A percentile compares a stretch with the other conserved stretches of the same genome.
These are phyloP conservation scores for Periparus ater DNA, from an alignment of 2,797 vertebrate species.

Conservation along the genomic window DNA sequence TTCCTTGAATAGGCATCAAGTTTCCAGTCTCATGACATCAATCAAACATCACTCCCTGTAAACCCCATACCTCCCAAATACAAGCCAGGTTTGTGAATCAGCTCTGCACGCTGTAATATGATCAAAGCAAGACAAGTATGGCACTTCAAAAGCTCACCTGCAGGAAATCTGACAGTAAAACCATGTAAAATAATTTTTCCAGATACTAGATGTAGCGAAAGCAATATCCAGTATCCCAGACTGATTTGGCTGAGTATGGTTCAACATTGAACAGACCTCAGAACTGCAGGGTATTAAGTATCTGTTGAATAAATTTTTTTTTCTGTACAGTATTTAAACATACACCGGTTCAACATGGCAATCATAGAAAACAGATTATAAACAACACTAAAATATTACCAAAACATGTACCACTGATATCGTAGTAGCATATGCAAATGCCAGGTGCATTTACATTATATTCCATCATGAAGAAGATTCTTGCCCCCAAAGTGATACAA, in stretches of 20 bases:
- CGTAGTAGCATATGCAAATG: background rate
- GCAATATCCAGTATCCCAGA: background rate
- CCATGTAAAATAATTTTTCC: background rate
- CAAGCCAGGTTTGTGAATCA: constrained; percentile 6
- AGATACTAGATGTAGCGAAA: background rate
- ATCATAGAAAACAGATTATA: background rate
- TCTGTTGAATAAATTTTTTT: background rate
- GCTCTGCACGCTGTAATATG: background rate
- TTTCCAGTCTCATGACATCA: background rate
- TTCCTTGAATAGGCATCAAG: background rate
- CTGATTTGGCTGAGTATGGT: background rate
- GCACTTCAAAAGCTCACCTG: background rate
- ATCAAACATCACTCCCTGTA: background rate
- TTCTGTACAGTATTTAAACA: background rate
- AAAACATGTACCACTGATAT: background rate
- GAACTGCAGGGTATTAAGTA: background rate
- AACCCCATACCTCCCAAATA: background rate
- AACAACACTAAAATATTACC: background rate
- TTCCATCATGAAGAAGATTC: background rate
- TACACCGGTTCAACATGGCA: background rate
- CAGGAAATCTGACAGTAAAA: background rate
- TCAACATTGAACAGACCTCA: background rate
- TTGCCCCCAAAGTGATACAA: background rate
- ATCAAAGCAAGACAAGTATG: background rate
- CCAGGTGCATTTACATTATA: background rate